Conservation (phyloP, 2,888 invertebrate species). For the Orthosia incerta region DNA sequence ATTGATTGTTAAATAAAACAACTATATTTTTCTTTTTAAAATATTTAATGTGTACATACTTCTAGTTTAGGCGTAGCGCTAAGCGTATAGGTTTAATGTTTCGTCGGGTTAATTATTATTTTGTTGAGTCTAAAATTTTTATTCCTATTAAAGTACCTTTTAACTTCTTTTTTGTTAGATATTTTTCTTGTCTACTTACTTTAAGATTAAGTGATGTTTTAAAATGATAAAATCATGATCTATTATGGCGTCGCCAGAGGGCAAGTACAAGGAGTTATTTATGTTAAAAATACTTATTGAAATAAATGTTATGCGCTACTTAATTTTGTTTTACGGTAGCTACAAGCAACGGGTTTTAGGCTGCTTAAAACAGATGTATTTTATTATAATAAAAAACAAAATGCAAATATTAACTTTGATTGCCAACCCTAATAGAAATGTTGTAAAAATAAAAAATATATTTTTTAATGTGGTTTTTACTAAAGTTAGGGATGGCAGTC, state of each 20-base stretch:
- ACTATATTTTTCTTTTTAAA: constrained; percentile 63
- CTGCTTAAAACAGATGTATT: constrained; percentile 78
- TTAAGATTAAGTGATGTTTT: constrained; percentile 76
- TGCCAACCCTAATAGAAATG: constrained; percentile 72
- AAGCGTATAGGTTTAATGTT: constrained; percentile 79
- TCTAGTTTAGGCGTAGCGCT: constrained; percentile 77
- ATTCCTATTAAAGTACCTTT: constrained; percentile 90
- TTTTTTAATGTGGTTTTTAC: constrained; percentile 60
- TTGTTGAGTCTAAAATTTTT: constrained; percentile 86
- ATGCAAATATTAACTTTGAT: constrained; percentile 64
- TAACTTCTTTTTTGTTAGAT: constrained; percentile 81
- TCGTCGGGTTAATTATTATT: constrained; percentile 78
- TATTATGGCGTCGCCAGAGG: constrained; percentile 67
- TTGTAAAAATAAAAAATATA: constrained; percentile 53
- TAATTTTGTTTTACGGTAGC: constrained; percentile 79
- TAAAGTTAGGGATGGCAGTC: constrained; percentile 75
- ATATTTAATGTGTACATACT: constrained; percentile 79
- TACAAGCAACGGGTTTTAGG: constrained; percentile 83
- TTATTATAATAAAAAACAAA: constrained; percentile 67
- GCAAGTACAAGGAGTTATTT: constrained; percentile 85
- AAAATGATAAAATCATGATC: constrained; percentile 84
- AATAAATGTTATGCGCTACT: constrained; percentile 79
- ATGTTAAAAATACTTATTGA: constrained; percentile 74
- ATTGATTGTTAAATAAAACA: constrained; percentile 67
- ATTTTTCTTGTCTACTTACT: constrained; percentile 79